A percentile compares a stretch with the other conserved stretches of the same genome.
These are phyloP conservation scores for Danio tinwini DNA, from an alignment of 2,797 vertebrate genomes.

Conservation along the genomic window DNA sequence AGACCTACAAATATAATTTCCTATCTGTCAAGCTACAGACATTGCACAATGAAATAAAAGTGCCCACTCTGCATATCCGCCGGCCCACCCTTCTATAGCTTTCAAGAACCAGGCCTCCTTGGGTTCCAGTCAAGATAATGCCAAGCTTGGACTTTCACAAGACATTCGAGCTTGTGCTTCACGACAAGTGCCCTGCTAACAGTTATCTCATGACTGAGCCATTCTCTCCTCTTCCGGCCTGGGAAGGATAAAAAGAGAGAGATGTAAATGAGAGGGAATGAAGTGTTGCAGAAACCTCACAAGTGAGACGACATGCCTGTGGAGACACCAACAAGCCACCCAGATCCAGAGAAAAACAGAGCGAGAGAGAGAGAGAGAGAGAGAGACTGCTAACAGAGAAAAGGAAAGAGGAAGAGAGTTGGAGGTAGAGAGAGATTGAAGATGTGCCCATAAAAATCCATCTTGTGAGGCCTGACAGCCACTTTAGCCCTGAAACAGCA, in stretches of 20 bases:
- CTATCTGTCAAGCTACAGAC: too few relatives aligned
- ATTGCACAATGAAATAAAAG: neutral
- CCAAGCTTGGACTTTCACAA: neutral
- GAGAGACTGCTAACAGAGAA: conserved; percentile 27
- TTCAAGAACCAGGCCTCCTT: neutral
- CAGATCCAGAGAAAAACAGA: conserved; percentile 36
- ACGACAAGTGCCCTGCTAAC: neutral
- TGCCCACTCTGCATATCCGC: neutral
- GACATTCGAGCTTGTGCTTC: neutral
- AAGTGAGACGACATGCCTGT: conserved; percentile 22
- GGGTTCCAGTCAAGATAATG: neutral
- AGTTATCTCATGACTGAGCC: neutral
- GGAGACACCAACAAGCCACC: conserved; percentile 4
- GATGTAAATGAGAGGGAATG: conserved; percentile 15
- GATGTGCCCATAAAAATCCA: conserved; percentile 69
- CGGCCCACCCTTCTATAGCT: neutral
- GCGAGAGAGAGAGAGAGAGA: conserved; percentile 20
- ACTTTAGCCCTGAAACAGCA: conserved; percentile 87
- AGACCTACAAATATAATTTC: too few relatives aligned
- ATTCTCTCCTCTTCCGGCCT: neutral
- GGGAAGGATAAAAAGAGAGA: conserved; percentile 32
- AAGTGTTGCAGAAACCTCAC: conserved; percentile 27
- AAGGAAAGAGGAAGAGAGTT: conserved; percentile 4
- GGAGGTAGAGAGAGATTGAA: conserved; percentile 27
- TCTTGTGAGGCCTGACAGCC: conserved; percentile 80